These are phyloP conservation scores for Euproctis similis DNA, from an alignment of 2,888 invertebrate species.

Conservation along the genomic window DNA sequence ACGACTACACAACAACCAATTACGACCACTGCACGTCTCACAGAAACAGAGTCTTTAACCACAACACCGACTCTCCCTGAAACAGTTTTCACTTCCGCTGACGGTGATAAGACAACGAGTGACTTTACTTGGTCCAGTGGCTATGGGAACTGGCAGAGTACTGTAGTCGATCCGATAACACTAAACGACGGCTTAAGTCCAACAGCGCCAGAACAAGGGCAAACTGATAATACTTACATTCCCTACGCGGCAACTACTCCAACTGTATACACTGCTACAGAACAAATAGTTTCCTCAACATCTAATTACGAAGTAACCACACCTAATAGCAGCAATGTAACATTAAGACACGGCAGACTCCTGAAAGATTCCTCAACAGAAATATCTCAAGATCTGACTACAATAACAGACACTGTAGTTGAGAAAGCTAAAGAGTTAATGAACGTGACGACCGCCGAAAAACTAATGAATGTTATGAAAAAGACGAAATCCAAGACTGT, in stretches of 20 bases:
- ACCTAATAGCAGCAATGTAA: constrained; percentile 27
- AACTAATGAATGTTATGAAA: constrained; percentile 87
- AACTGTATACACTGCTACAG: constrained; percentile 39
- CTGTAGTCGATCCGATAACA: constrained; percentile 82
- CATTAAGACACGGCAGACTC: constrained; percentile 51
- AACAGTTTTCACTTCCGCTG: constrained; percentile 56
- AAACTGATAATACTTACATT: constrained; percentile 40
- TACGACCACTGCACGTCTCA: constrained; percentile 34
- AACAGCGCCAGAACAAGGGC: constrained; percentile 38
- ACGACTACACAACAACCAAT: constrained; percentile 41
- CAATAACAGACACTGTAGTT: constrained; percentile 79
- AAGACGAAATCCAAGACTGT: constrained; percentile 87
- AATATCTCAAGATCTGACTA: constrained; percentile 76
- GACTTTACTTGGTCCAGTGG: constrained; percentile 63
- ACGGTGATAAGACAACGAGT: constrained; percentile 56
- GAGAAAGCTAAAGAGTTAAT: constrained; percentile 85
- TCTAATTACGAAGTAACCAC: constrained; percentile 40
- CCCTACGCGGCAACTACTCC: constrained; percentile 43
- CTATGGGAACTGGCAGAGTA: constrained; percentile 78
- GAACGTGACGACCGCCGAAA: constrained; percentile 82
- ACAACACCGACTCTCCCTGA: constrained; percentile 35
- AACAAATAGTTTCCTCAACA: constrained; percentile 50
- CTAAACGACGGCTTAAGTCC: constrained; percentile 80
- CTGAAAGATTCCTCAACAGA: constrained; percentile 57
- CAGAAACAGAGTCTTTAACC: constrained; percentile 43